A percentile compares a stretch with the other conserved stretches of the same genome.
Conservation (phyloP, 1,140 invertebrate genomes). For the Aradophagus sp. region DNA sequence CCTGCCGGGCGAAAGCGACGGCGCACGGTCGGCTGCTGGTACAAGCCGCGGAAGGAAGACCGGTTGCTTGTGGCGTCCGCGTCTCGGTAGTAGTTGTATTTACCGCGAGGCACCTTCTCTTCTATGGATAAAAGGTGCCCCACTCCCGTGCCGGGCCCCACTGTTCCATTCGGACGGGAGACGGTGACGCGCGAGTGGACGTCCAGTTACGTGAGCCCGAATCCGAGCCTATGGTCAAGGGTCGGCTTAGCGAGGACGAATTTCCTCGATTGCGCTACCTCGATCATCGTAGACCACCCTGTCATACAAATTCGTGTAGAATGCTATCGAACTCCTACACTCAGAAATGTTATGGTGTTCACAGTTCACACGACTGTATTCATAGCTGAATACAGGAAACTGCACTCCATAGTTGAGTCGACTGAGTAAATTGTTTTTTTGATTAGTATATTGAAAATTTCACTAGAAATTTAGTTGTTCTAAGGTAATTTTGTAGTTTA, state of each 20-base stretch:
- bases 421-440: too few species aligned
- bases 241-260: not conserved
- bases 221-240: constrained; percentile 11
- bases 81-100: constrained; percentile 46
- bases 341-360: too few species aligned
- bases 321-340: too few species aligned
- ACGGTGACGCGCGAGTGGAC: constrained; percentile 8
- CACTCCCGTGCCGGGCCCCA: constrained; percentile 48
- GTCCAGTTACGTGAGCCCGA: constrained; percentile 16
- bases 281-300: too few species aligned
- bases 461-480: too few species aligned
- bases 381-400: too few species aligned
- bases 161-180: constrained; percentile 12
- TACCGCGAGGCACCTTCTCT: constrained; percentile 44
- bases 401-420: too few species aligned
- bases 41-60: constrained; percentile 55
- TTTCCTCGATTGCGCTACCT: too few species aligned
- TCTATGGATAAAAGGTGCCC: constrained; percentile 45
- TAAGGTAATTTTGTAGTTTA: too few species aligned
- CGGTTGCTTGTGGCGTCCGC: constrained; percentile 47
- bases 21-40: not conserved
- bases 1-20: constrained; percentile 4
- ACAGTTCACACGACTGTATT: too few species aligned
- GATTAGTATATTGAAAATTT: too few species aligned
- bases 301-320: too few species aligned